A percentile compares a stretch with the other conserved stretches of the same genome.
These are phyloP conservation scores for Alectura lathami DNA, from an alignment of 2,113 vertebrate species.

Conservation along the genomic window DNA sequence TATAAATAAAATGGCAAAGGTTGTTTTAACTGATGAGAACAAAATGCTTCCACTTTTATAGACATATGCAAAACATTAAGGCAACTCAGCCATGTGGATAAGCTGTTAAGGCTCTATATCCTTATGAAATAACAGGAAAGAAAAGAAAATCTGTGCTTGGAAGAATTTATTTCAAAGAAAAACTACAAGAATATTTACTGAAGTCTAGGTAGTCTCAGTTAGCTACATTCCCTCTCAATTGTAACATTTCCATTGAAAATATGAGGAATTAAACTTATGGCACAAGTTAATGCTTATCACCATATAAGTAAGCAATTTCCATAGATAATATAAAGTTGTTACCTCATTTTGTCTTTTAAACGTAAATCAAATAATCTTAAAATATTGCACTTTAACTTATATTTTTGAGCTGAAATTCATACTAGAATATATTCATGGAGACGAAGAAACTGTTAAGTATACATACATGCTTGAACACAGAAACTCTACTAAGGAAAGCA, in stretches of 20 bases:
- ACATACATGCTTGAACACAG: neutral
- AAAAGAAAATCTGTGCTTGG: neutral
- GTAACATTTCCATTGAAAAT: neutral
- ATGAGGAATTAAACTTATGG: neutral
- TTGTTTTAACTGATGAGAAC: constrained; percentile 40
- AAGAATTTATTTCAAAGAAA: constrained; percentile 10
- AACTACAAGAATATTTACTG: neutral
- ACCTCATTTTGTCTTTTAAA: neutral
- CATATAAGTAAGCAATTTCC: neutral
- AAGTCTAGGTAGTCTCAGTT: neutral
- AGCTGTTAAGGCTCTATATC: neutral
- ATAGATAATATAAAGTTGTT: neutral
- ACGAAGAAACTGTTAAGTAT: neutral
- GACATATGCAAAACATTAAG: neutral
- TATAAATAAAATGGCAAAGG: constrained; percentile 70
- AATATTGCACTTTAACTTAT: neutral
- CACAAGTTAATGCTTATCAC: neutral
- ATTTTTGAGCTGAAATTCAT: neutral
- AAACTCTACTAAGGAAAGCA: rapidly evolving
- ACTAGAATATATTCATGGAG: neutral
- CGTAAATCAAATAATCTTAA: neutral
- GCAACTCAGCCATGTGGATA: neutral
- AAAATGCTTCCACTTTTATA: constrained; percentile 55
- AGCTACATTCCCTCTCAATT: neutral
- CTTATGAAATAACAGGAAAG: neutral